Base-by-base conservation (phyloP, 2,888 invertebrate species). In the Acronicta alni region DNA sequence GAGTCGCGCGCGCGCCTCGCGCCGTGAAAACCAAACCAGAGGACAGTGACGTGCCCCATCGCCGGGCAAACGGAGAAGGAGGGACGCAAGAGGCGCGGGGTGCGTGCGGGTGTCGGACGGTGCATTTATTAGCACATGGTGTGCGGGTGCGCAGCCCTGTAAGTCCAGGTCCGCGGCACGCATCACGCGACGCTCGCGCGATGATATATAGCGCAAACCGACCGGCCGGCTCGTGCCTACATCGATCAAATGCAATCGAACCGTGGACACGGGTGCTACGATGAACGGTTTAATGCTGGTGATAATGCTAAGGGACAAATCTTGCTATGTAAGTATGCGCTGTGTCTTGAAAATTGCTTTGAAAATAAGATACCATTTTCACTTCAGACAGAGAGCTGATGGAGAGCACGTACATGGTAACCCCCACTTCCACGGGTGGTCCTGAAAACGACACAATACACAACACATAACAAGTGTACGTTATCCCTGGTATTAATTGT, bases 371-470 rank as follows among this genome's bases (percentile, higher is more conserved):
- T 75, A 93, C 94, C 94, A 97, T 97, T 95, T 97, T 96, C 89
- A 97, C 97, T 96, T 97, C 97, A 91, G 97, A 97, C 88, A 97
- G 96, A 88, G 97, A 97, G 95, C 97, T 97, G 95, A 97, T 97
- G 94, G 96, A 96, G 93, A 97, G 96, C 94, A 97, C 97, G 95
- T 97, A 97, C 96, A 97, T 97, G 93, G 97, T 97, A 91, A 97
- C 97, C 89, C 97, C 97, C 89, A 97, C 97, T 93, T 96, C 97
- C 90, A 97, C 97, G 84, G 97, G 97, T 90, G 96, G 96, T 95
- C 96, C 97, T 97, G 95, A 94, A 96, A 96, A 91, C 83, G 89
- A 92, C 84, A 92, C 79, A 91, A 89, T 80, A 89, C 80, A 90
- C 82, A 88, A 82, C 80, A 84, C 80, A 82, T 81, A 67, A 77